Percentiles rank a stretch among this genome's conserved stretches.
These are phyloP conservation scores for crab-eating macaque (Macaca fascicularis) DNA, from an alignment of 2,113 vertebrate genomes.

Conservation along the genomic window DNA sequence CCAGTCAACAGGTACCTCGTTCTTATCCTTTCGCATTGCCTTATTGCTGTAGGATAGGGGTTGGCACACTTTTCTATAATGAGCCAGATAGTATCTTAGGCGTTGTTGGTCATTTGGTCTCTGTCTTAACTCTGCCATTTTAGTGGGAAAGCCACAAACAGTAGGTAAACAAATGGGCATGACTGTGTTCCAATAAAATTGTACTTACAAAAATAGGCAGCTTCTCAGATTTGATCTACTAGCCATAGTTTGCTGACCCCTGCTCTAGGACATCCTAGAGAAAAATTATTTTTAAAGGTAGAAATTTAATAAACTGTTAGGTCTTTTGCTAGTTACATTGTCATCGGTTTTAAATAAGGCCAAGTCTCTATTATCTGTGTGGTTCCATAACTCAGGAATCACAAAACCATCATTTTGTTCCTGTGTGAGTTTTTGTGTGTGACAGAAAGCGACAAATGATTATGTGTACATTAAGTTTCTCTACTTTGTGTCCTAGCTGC, in stretches of 20 bases:
- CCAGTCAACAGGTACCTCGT: constrained; percentile 82
- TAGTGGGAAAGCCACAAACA: not conserved
- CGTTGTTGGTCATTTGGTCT: not conserved
- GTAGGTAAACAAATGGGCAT: not conserved
- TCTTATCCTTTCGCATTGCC: not conserved
- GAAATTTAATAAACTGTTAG: constrained; percentile 14
- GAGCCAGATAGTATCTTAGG: not conserved
- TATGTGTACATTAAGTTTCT: not conserved
- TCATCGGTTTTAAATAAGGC: constrained; percentile 40
- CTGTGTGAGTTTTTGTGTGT: not conserved
- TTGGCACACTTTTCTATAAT: not conserved
- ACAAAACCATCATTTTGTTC: not conserved
- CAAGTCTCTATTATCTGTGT: not conserved
- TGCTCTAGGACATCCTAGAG: not conserved
- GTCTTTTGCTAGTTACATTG: not conserved
- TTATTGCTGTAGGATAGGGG: not conserved
- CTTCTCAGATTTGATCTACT: not conserved
- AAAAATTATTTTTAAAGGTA: constrained; percentile 33
- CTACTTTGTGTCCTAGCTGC: not conserved
- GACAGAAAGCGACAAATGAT: not conserved
- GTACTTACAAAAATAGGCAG: not conserved
- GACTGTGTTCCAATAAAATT: constrained; percentile 18
- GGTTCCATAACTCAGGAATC: not conserved
- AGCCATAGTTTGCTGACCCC: not conserved
- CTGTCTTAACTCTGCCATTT: not conserved